A percentile compares a stretch with the other conserved stretches of the same genome.
Conservation (phyloP, 2,797 vertebrate species). For the Sebastes hopkinsi region DNA sequence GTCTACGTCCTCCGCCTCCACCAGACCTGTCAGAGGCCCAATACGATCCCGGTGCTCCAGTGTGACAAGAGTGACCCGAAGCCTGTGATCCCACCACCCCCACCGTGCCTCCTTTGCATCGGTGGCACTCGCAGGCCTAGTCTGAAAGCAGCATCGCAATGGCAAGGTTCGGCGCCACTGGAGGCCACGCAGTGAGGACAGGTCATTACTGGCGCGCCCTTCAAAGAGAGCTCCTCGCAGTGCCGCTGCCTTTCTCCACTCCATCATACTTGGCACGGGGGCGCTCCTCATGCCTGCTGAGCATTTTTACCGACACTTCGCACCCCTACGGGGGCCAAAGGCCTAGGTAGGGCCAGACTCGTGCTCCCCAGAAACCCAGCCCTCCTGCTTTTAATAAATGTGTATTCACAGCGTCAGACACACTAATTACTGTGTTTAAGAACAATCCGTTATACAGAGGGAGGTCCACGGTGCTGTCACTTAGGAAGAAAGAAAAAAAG, state of each 20-base stretch:
- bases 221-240: slow-evolving; percentile 68
- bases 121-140: slow-evolving; percentile 66
- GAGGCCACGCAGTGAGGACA: slow-evolving; percentile 73
- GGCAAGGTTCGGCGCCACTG: slow-evolving; percentile 62
- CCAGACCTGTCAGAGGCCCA: slow-evolving; percentile 71
- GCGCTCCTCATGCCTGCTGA: slow-evolving; percentile 61
- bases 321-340: slow-evolving; percentile 29
- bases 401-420: slow-evolving; percentile 62
- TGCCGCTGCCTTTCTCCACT: slow-evolving; percentile 58
- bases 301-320: slow-evolving; percentile 69
- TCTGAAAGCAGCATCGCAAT: slow-evolving; percentile 70
- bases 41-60: slow-evolving; percentile 52
- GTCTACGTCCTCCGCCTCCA: slow-evolving; percentile 52
- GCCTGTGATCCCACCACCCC: slow-evolving; percentile 56
- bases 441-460: slow-evolving; percentile 47
- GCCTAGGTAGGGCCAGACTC: slow-evolving; percentile 50
- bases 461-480: slow-evolving; percentile 21
- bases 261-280: slow-evolving; percentile 59
- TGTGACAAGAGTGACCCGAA: slow-evolving; percentile 75
- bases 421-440: slow-evolving; percentile 71
- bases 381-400: slow-evolving; percentile 67
- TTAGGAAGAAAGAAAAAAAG: slow-evolving; percentile 13
- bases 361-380: slow-evolving; percentile 38
- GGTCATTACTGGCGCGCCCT: slow-evolving; percentile 79
- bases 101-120: slow-evolving; percentile 7